Evolutionary conservation across 1,140 invertebrate species (phyloP).

Genomic region (Drosophila cardini): DNA sequence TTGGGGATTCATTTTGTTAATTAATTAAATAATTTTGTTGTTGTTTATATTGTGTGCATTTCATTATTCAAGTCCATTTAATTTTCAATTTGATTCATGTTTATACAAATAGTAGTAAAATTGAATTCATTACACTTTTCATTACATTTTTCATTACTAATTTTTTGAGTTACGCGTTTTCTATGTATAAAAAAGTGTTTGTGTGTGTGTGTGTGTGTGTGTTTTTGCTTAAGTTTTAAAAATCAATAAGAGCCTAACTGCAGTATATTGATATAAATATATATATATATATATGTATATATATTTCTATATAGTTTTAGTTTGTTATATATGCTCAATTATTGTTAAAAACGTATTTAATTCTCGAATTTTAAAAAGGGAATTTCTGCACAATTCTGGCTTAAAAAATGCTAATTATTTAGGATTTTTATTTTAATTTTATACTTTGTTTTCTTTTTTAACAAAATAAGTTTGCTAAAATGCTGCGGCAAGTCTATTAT

Average conservation of each 20-base stretch:
- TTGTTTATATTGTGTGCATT: slow-evolving; percentile 22
- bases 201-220: too few species aligned
- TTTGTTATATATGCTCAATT: slow-evolving; percentile 73
- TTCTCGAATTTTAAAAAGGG: slow-evolving; percentile 38
- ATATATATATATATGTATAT: slow-evolving; percentile 53
- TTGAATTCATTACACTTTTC: slow-evolving; percentile 17
- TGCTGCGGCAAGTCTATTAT: slow-evolving; percentile 45
- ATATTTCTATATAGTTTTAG: slow-evolving; percentile 19
- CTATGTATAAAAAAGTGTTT: slow-evolving; percentile 67
- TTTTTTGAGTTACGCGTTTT: slow-evolving; percentile 48
- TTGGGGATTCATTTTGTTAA: not conserved
- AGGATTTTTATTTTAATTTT: slow-evolving; percentile 26
- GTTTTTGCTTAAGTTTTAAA: slow-evolving; percentile 75
- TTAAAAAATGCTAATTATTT: slow-evolving; percentile 48
- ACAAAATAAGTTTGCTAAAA: slow-evolving; percentile 44
- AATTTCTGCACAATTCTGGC: not conserved
- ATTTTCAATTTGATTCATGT: slow-evolving; percentile 37
- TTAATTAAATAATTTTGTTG: not conserved
- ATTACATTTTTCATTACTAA: slow-evolving; percentile 26
- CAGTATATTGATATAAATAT: slow-evolving; percentile 64
- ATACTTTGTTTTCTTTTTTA: slow-evolving; percentile 22
- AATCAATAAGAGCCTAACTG: slow-evolving; percentile 71
- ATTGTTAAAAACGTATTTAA: slow-evolving; percentile 64
- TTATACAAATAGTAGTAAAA: slow-evolving; percentile 50
- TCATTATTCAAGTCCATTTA: slow-evolving; percentile 22